A percentile compares a stretch with the other conserved stretches of the same genome.
Conservation (phyloP, 1,140 invertebrate genomes). For the Apolygus lucorum region DNA sequence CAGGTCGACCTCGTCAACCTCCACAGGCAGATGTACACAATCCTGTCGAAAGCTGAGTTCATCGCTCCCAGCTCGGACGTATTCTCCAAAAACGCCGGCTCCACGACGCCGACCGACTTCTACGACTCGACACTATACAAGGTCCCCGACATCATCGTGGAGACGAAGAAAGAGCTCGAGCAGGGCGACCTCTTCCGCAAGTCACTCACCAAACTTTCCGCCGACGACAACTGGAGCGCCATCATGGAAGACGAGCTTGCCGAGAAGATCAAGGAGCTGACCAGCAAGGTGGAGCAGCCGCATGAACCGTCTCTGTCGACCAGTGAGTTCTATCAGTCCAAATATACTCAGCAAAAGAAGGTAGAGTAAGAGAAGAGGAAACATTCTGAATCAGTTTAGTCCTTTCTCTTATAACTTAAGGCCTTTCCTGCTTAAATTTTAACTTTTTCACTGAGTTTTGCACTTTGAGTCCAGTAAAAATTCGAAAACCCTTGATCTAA, state of each 20-base stretch:
- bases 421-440: no score
- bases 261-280: not conserved
- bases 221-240: not conserved
- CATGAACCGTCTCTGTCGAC: no score
- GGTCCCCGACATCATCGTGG: constrained; percentile 4
- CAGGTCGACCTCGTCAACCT: not conserved
- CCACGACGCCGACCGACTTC: not conserved
- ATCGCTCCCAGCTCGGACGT: not conserved
- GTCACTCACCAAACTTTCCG: not conserved
- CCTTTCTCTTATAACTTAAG: no score
- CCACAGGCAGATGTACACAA: not conserved
- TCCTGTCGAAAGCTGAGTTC: not conserved
- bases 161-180: constrained; percentile 2
- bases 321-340: no score
- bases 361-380: no score
- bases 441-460: no score
- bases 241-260: not conserved
- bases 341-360: no score
- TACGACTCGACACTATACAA: constrained; percentile 3
- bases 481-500: no score
- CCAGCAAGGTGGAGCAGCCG: no score
- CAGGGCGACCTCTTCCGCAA: not conserved
- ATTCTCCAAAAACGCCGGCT: not conserved
- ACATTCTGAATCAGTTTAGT: no score
- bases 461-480: no score